Evolutionary conservation across 35 echinoderm and acorn worm genomes (phyloP).

Genomic region (Eucidaris tribuloides): DNA sequence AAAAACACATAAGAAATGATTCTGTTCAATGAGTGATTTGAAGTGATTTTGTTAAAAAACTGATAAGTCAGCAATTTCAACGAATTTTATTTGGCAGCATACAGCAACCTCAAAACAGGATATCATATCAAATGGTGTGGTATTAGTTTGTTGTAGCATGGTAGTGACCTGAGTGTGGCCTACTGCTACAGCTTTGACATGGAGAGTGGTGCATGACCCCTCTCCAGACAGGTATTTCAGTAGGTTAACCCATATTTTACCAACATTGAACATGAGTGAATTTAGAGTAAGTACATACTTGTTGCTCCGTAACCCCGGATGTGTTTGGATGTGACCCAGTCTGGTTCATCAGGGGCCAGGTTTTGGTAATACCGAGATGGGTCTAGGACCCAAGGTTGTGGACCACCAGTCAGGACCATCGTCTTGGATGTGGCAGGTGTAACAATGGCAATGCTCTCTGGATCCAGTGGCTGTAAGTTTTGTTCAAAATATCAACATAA

Average conservation of each 20-base stretch:
- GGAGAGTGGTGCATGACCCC: slow-evolving; percentile 75
- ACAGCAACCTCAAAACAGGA: no score
- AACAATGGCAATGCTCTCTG: slow-evolving; percentile 75
- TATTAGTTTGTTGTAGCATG: slow-evolving; percentile 50
- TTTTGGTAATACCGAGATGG: slow-evolving; percentile 74
- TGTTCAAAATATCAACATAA: no score
- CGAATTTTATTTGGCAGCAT: no score
- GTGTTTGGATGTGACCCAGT: slow-evolving; percentile 44
- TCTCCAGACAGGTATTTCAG: no score
- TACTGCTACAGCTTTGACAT: slow-evolving; percentile 60
- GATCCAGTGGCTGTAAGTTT: slow-evolving; percentile 73
- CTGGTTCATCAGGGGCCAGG: slow-evolving; percentile 46
- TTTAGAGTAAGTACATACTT: slow-evolving; percentile 32
- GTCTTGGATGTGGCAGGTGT: slow-evolving; percentile 74
- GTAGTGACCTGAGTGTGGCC: slow-evolving; percentile 89
- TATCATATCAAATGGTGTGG: no score
- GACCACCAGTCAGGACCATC: slow-evolving; percentile 75
- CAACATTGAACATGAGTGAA: no score
- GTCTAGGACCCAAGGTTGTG: slow-evolving; percentile 87
- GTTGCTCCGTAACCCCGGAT: slow-evolving; percentile 47
- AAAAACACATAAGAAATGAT: no score
- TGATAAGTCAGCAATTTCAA: no score
- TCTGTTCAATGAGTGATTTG: no score
- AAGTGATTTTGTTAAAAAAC: no score
- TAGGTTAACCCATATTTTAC: no score